Evolutionary conservation across 2,888 invertebrate species (phyloP), one percentile per base, ranked within the genome.

Genomic region (Thereva nobilitata): DNA sequence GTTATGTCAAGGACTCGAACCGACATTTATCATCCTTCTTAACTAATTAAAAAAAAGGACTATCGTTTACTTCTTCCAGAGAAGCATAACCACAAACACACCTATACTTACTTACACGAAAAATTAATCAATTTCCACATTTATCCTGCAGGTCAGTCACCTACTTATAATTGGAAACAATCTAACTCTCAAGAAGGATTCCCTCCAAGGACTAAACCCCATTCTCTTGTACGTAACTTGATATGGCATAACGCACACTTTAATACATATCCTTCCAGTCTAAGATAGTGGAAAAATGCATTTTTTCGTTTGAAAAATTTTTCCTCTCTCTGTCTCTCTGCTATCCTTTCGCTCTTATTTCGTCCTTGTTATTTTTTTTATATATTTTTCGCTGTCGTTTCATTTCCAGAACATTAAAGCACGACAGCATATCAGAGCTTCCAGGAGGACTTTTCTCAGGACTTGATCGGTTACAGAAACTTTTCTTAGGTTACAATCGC

Each of bases 381-480:
- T 23, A 23, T 23, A 23, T 23, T 23, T 23, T 23, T 23, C 23
- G 23, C 23, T 23, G 23, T 50, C 53, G 10, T 53, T n/a, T 38
- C 38, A 53, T 50, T 61, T 61, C 3, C 64, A 79, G 79, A 67
- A 78, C 77, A 41, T 74, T 80, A 41, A 79, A 77, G 66, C 72
- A 76, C 71, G 77, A 79, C 72, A 79, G 78, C 76, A 80, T 80
- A 77, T 77, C 79, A 75, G 72, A 71, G 7, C 68, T 80, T 63
- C 79, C 79, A 1, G 49, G 71, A 71, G 77, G 75, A 70, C 73
- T 74, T 66, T 80, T 80, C 68, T 68, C 68, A 42, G 75, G 75
- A 5, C 71, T 79, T 41, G 67, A 70, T 12, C 72, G 73, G 44
- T 69, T 80, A 67, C 74, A 78, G 68, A 74, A 73, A 2, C 76